Evolutionary conservation across 2,797 vertebrate species (phyloP), one percentile per base, ranked within the genome.

Genomic region (Sciurus vulgaris): DNA sequence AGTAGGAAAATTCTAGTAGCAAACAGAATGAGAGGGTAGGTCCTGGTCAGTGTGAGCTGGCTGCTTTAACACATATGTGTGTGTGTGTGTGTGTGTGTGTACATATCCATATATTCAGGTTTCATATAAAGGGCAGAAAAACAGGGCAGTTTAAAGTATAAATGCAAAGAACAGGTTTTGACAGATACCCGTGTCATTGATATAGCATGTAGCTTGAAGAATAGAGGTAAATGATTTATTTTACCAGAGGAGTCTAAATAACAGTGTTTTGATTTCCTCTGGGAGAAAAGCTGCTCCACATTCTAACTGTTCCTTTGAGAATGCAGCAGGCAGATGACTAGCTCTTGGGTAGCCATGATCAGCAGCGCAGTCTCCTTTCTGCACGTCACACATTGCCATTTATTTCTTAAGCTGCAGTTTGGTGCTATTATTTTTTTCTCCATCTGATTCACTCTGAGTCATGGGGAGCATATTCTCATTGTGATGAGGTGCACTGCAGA

Each of bases 371-470:
- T 67, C 84, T 97, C 88, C 93, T 97, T 95, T 95, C 95, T 97
- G 83, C 78, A 79, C 83, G 96, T 87, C 79, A 73, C 78, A 51
- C 76, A 30, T 89, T 94, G 94, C 94, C 97, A 86, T 98, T 98
- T 96, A 96, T 97, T 98, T 98, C 95, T 97, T 93, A 72, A 86
- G 79, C 96, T 95, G 97, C 89, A 87, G 96, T 95, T 97, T 97
- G 96, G 93, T 96, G 56, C 41, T 89, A 28, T 65, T 93, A 51
- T 49, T 65, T 84, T 90, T 86, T 98, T 96, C 94, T 92, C 76
- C 61, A 83, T 97, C 97, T 98, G 98, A 98, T 98, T 98, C 98
- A 98, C 94, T 98, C 97, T 98, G 98, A 98, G 97, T 98, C 98
- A 98, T 88, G 97, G 91, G 93, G 95, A 98, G 95, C 93, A 95